Evolutionary conservation across 2,797 vertebrate genomes (phyloP), one percentile per base, ranked within the genome.

Genomic region (Lycodopsis pacificus): DNA sequence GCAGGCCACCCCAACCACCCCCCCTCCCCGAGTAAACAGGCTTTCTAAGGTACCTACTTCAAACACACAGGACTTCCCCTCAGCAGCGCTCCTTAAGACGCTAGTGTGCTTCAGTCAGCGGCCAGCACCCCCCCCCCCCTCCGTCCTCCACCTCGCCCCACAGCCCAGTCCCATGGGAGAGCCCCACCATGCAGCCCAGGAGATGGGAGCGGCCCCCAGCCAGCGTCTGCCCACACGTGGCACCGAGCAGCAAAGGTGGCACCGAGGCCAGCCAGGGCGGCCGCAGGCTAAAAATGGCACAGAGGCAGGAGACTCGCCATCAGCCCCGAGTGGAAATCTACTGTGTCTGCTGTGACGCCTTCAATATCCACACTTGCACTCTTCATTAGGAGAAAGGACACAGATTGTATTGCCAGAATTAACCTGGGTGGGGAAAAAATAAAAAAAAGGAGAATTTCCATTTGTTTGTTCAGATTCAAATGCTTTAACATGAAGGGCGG

Each of bases 1-100:
- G 82, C 38, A 0, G 30, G 70, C 77, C 83, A 32, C 71, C 80
- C 10, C 58, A 57, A 64, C 81, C 49, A 64, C 79, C 58, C 73
- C 65, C 83, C 58, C 83, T 61, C 84, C 77, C 83, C 88, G 87
- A 82, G 92, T 93, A 96, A 95, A 96, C 95, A 96, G 89, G 64
- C 74, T 90, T 88, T 89, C 83, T 92, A 84, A 90, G 82, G 75
- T 81, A 89, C 92, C 92, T 76, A 95, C 96, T 95, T 96, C 95
- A 96, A 96, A 96, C 22, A 83, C 77, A 88, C 82, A 86, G 91
- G 92, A 92, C 93, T 94, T 95, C 92, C 94, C 92, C 91, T 93
- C 88, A 94, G 79, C 88, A 93, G 77, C 74, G 62, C 76, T 83
- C 72, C 81, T 91, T 90, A 90, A 93, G 84, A 89, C 73, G 10